Evolutionary conservation across 2,797 vertebrate species (phyloP), one percentile per base, ranked within the genome.

Genomic region (Novumbra hubbsi): DNA sequence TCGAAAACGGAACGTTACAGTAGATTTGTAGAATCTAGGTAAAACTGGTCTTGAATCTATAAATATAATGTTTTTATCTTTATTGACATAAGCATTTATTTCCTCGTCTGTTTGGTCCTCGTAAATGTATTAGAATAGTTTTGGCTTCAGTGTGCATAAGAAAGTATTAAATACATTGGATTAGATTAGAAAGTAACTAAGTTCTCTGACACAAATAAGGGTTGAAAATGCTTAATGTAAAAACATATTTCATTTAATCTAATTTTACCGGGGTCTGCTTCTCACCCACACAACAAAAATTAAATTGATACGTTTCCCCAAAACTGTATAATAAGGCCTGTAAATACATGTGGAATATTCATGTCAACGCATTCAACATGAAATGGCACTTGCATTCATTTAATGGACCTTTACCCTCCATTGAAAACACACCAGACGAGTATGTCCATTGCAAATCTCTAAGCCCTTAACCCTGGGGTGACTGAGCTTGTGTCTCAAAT

Each of bases 391-490:
- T 66, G 48, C 65, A 79, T 71, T 80, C 82, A 83, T 86, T 87
- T 87, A 81, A 67, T 69, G 64, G 76, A 84, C 48, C 50, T 80
- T 74, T 67, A 55, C 50, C 71, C 73, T 63, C 32, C 77, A 34
- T 77, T 68, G 81, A 83, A 83, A 83, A 57, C 76, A 62, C 72
- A 76, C 75, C 74, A 70, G 81, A 81, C 75, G 76, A 88, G 83
- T 86, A 75, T 78, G 75, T 65, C 85, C 83, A 85, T 89, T 83
- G 81, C 82, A 75, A 83, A 52, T 7, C 19, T n/a, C 77, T 79
- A 83, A 87, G 81, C 84, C 75, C 83, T 89, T 84, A 84, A 88
- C 90, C 83, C 81, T 48, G 1, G 69, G 52, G 9, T 71, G 64
- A 17, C 28, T 24, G n/a, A 14, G 27, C 4, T 0, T 16, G 27